Evolutionary conservation across 2,888 invertebrate genomes (phyloP).

Genomic region (Trichopoda pennipes): DNA sequence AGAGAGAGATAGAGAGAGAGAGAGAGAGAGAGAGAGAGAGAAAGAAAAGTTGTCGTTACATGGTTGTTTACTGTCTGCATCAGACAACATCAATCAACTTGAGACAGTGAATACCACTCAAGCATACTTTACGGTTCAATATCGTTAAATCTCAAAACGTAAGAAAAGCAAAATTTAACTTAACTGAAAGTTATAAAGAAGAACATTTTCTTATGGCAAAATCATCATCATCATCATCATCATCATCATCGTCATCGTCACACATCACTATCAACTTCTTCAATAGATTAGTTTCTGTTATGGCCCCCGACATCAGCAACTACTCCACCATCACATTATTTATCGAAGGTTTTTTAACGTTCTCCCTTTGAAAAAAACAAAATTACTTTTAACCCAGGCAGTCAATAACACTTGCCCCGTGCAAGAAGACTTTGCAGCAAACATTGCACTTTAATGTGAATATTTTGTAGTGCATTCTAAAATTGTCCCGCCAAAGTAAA

Average conservation of each 20-base stretch:
- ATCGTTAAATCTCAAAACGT: constrained; percentile 46
- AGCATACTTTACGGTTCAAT: constrained; percentile 65
- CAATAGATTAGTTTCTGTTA: neutral
- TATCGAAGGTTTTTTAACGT: constrained; percentile 37
- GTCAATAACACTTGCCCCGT: constrained; percentile 66
- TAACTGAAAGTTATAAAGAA: constrained; percentile 32
- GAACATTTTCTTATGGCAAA: constrained; percentile 10
- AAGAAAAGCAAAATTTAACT: constrained; percentile 47
- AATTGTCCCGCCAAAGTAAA: constrained; percentile 47
- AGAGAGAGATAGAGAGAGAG: neutral
- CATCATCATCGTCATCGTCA: neutral
- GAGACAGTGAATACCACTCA: constrained; percentile 73
- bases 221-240: constrained; percentile 21
- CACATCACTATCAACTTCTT: neutral
- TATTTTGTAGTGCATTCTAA: constrained; percentile 26
- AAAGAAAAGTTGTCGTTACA: constrained; percentile 6
- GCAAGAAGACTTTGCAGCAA: constrained; percentile 31
- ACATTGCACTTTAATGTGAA: constrained; percentile 34
- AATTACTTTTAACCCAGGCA: constrained; percentile 54
- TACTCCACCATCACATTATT: neutral
- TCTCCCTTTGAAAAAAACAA: neutral
- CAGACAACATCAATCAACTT: constrained; percentile 78
- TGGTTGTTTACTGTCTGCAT: constrained; percentile 56
- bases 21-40: neutral
- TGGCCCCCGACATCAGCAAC: constrained; percentile 21